Evolutionary conservation across 2,888 invertebrate genomes (phyloP), one percentile per base, ranked within the genome.

Genomic region (Synergus laeviventris): DNA sequence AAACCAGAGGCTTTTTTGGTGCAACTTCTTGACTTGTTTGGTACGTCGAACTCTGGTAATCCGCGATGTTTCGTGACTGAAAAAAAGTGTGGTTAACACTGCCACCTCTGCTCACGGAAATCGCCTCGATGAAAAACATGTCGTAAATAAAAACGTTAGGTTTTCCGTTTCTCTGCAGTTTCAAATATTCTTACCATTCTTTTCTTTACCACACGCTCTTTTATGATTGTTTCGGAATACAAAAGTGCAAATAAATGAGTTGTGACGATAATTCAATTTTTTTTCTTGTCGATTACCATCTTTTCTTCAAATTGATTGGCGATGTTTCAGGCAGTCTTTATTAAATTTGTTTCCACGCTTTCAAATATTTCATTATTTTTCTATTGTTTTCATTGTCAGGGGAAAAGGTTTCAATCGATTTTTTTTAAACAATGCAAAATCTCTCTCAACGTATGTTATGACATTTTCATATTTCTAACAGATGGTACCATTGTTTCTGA

Each of bases 21-120:
- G n/a, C 36, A 54, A 36, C 49, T 70, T 54, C 70, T 31, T 31
- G n/a, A 31, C n/a, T 70, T 12, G n/a, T 36, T 70, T 70, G 49
- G 49, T 70, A 70, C 70, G 49, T 49, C 70, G 49, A 49, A 42
- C 74, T 76, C 31, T 54, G 54, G 45, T 39, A 39, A 18, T 49
- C 16, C 1, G 5, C 11, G 5, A 16, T 31, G 56, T 61, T 83
- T 79, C 79, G 74, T 76, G 74, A 70, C 74, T 79, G 81, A 84
- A 85, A 86, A 86, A 90, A 91, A 90, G 90, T 91, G 90, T 89
- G 91, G 91, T 91, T 91, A 91, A 89, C 87, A 86, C 87, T 90
- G 88, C 90, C 91, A 91, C 90, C 90, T 91, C 88, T 90, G 89
- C 87, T 89, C 83, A 82, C 84, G 84, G 81, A 85, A 82, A 85